Conservation (phyloP, 1,140 invertebrate genomes). For the Leptinotarsa lineolata region DNA sequence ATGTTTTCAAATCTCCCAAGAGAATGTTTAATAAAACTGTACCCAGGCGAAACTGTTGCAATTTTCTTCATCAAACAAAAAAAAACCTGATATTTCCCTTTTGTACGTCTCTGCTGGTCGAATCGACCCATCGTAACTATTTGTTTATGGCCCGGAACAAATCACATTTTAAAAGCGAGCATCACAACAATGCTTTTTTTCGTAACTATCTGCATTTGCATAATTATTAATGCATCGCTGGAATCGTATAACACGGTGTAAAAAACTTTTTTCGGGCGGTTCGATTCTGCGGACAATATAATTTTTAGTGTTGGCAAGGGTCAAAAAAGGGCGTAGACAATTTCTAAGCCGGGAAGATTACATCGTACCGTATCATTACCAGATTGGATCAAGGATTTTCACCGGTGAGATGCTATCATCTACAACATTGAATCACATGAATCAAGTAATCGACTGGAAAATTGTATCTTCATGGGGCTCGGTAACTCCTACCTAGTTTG, state of each 20-base stretch:
- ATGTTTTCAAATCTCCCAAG: no score
- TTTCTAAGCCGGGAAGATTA: conserved; percentile 16
- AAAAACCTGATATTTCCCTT: background rate
- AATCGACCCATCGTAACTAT: conserved; percentile 17
- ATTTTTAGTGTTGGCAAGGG: conserved; percentile 20
- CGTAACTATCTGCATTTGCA: conserved; percentile 20
- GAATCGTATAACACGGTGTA: conserved; percentile 10
- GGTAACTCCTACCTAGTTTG: background rate
- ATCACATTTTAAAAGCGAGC: conserved; percentile 24
- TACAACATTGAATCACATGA: background rate
- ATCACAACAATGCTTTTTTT: conserved; percentile 22
- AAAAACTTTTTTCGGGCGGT: conserved; percentile 7
- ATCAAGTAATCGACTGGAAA: background rate
- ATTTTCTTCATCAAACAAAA: no score
- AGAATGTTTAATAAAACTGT: no score
- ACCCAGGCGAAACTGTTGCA: no score
- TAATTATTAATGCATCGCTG: conserved; percentile 24
- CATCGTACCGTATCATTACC: conserved; percentile 12
- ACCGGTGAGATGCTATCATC: background rate
- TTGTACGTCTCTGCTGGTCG: conserved; percentile 4
- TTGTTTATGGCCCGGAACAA: conserved; percentile 27
- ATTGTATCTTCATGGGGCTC: no score
- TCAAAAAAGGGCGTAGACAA: conserved; percentile 21
- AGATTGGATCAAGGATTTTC: conserved; percentile 15
- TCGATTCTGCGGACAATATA: conserved; percentile 23